Conservation (phyloP, 1,140 invertebrate species). For the Temnothorax curvispinosus region DNA sequence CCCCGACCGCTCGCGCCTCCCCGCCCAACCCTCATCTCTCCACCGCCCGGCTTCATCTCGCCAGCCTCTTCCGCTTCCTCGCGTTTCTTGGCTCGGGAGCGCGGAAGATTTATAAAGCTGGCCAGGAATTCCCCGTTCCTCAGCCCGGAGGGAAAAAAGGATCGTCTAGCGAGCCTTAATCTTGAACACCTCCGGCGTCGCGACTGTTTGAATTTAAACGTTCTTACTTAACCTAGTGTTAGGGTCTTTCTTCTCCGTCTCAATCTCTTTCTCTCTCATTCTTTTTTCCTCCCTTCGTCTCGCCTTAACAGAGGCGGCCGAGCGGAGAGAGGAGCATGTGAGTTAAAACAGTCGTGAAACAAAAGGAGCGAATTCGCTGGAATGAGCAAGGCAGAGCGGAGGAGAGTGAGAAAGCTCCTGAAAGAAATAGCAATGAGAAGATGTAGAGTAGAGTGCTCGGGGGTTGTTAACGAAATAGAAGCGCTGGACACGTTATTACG, state of each 20-base stretch:
- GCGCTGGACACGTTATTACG: slow-evolving; percentile 16
- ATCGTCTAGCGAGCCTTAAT: slow-evolving; percentile 67
- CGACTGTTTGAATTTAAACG: slow-evolving; percentile 68
- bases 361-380: slow-evolving; percentile 49
- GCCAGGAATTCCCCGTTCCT: slow-evolving; percentile 52
- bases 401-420: background rate
- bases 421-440: slow-evolving; percentile 31
- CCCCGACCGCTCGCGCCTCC: background rate
- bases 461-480: slow-evolving; percentile 67
- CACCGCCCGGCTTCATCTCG: slow-evolving; percentile 40
- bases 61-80: slow-evolving; percentile 44
- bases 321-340: slow-evolving; percentile 5
- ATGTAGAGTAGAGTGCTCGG: slow-evolving; percentile 49
- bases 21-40: background rate
- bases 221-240: slow-evolving; percentile 35
- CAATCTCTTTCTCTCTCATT: background rate
- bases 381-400: background rate
- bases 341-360: slow-evolving; percentile 65
- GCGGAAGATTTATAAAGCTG: slow-evolving; percentile 65
- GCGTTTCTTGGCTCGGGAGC: slow-evolving; percentile 38
- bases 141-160: slow-evolving; percentile 16
- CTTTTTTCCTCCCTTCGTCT: background rate
- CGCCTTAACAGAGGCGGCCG: slow-evolving; percentile 40
- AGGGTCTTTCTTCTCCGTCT: background rate
- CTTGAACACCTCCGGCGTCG: slow-evolving; percentile 54